Evolutionary conservation across 2,797 vertebrate genomes (phyloP).

Genomic region (Muscicapa comitata): DNA sequence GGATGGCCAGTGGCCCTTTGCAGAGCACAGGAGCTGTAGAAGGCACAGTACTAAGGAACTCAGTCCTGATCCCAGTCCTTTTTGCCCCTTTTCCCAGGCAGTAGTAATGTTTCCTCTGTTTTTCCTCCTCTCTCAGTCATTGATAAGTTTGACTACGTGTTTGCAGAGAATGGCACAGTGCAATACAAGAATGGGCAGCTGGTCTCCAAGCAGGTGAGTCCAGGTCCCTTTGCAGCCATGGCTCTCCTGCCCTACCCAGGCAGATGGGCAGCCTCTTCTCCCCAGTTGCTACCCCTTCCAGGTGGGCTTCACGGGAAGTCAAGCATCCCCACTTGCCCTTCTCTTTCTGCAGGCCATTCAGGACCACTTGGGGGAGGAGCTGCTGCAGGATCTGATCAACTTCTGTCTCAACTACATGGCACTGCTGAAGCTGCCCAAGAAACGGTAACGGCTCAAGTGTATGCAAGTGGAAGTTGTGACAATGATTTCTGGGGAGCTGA

Average conservation of each 20-base stretch:
- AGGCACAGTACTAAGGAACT: neutral
- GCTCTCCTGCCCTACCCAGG: neutral
- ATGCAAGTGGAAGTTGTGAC: neutral
- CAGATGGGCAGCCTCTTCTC: neutral
- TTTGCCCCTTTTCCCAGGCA: neutral
- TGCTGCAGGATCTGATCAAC: slow-evolving; percentile 96
- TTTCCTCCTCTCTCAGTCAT: slow-evolving; percentile 78
- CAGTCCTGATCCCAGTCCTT: neutral
- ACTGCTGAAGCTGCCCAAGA: slow-evolving; percentile 93
- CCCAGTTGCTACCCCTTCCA: neutral
- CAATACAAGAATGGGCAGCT: slow-evolving; percentile 95
- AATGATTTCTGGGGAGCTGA: neutral
- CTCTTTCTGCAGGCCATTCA: slow-evolving; percentile 86
- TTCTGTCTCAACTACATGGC: slow-evolving; percentile 98
- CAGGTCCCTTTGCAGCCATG: neutral
- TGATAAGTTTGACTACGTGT: slow-evolving; percentile 95
- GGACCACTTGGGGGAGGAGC: slow-evolving; percentile 92
- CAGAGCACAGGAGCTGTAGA: neutral
- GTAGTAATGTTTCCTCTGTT: neutral
- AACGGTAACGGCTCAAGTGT: slow-evolving; percentile 77
- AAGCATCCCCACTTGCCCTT: neutral
- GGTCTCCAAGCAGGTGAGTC: slow-evolving; percentile 89
- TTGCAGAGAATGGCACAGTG: slow-evolving; percentile 95
- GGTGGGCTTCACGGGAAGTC: neutral
- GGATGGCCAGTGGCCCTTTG: neutral